A percentile compares a stretch with the other conserved stretches of the same genome.
Evolutionary conservation across 2,888 invertebrate genomes (phyloP).

Genomic region (Patella caerulea): DNA sequence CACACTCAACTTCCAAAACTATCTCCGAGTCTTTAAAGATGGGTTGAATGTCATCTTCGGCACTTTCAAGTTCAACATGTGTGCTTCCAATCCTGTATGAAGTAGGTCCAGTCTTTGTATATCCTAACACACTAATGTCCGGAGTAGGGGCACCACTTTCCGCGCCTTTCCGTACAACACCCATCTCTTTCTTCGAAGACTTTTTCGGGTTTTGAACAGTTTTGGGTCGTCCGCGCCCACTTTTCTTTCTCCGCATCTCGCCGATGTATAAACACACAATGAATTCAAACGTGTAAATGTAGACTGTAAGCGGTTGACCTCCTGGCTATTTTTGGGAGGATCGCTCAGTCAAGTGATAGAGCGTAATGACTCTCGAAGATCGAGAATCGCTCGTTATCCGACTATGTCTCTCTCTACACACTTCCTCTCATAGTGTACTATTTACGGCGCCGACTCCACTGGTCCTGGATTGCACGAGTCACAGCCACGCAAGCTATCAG

Average conservation of each 20-base stretch:
- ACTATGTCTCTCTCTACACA: slow-evolving; percentile 1
- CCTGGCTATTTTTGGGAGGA: background rate
- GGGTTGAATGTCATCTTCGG: slow-evolving; percentile 44
- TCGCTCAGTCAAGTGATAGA: slow-evolving; percentile 10
- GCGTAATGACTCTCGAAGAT: background rate
- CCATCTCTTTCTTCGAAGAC: background rate
- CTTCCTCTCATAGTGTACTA: slow-evolving; percentile 5
- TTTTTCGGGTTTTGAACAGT: slow-evolving; percentile 5
- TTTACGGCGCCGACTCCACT: slow-evolving; percentile 11
- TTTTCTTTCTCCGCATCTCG: slow-evolving; percentile 20
- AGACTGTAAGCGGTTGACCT: too few species aligned
- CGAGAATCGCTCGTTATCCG: background rate
- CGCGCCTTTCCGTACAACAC: too few species aligned
- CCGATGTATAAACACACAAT: too few species aligned
- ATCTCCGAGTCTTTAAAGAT: slow-evolving; percentile 53
- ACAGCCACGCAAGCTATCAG: slow-evolving; percentile 10
- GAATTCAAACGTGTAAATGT: too few species aligned
- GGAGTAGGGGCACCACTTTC: slow-evolving; percentile 7
- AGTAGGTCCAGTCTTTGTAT: slow-evolving; percentile 39
- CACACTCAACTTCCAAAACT: slow-evolving; percentile 70
- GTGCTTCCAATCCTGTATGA: slow-evolving; percentile 39
- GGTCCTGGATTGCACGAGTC: slow-evolving; percentile 12
- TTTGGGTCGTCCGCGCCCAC: slow-evolving; percentile 18
- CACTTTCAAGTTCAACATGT: slow-evolving; percentile 36
- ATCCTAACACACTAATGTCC: slow-evolving; percentile 34